Percentiles rank a stretch among this genome's conserved stretches.
phyloP scores from a whole-genome alignment of 2,797 vertebrate species.

The Xenops minutus region DNA sequence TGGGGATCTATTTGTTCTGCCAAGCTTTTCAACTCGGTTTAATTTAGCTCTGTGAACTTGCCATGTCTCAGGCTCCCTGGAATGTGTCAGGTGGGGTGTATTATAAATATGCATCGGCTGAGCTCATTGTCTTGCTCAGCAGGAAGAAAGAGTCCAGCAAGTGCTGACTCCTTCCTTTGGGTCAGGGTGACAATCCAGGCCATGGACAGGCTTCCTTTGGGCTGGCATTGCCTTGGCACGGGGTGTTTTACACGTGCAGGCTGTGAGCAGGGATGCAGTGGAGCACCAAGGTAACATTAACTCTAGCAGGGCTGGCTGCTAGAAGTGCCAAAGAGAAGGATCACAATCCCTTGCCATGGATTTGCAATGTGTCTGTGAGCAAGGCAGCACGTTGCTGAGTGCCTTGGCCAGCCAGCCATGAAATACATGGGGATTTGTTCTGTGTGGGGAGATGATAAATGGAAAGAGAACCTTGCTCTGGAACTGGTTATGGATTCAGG shows the following conservation, averaged over 20 bases:
- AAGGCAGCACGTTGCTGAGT: not conserved
- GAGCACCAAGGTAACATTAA: not conserved
- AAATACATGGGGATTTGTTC: not conserved
- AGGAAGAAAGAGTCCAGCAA: not conserved
- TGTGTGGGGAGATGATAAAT: not conserved
- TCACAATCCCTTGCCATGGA: not conserved
- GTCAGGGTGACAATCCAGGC: not conserved
- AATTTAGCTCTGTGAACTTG: conserved; percentile 55
- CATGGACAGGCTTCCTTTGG: not conserved
- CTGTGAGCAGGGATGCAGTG: not conserved
- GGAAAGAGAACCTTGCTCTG: not conserved
- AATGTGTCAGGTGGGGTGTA: conserved; percentile 57
- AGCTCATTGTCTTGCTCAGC: conserved; percentile 11
- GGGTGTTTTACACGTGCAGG: not conserved
- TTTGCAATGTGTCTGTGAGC: not conserved
- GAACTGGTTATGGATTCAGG: not conserved
- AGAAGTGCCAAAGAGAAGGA: not conserved
- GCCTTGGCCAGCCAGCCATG: not conserved
- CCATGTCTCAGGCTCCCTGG: conserved; percentile 34
- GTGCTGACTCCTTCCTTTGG: not conserved
- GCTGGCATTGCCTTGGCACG: not conserved
- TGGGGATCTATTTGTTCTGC: conserved; percentile 41
- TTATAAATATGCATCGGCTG: conserved; percentile 41
- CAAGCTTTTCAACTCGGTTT: conserved; percentile 48
- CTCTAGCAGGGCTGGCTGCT: not conserved